Conservation (phyloP, 2,797 vertebrate species). For the Choloepus didactylus region DNA sequence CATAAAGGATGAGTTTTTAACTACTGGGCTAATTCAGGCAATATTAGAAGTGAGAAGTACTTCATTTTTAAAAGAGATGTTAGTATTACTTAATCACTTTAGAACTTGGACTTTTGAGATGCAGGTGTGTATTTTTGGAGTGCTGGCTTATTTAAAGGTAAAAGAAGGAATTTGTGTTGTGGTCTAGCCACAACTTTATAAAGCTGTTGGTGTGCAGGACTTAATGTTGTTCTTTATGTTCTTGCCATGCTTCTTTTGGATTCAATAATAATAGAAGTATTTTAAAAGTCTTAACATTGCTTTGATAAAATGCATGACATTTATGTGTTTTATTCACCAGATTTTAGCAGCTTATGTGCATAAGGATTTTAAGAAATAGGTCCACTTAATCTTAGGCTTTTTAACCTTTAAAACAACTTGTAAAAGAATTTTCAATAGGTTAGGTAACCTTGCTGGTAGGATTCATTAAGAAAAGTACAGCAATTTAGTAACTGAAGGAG, state of each 20-base stretch:
- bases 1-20: constrained; percentile 52
- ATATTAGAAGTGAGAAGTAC: constrained; percentile 38
- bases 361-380: constrained; percentile 64
- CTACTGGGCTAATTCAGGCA: constrained; percentile 54
- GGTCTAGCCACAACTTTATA: constrained; percentile 3
- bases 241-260: constrained; percentile 46
- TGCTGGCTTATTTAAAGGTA: constrained; percentile 61
- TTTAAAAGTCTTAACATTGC: constrained; percentile 59
- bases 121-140: constrained; percentile 38
- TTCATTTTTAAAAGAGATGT: constrained; percentile 68
- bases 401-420: constrained; percentile 57
- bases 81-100: constrained; percentile 59
- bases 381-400: constrained; percentile 30
- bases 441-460: constrained; percentile 59
- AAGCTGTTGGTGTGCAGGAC: constrained; percentile 47
- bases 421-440: constrained; percentile 60
- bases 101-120: constrained; percentile 57
- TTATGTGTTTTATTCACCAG: constrained; percentile 68
- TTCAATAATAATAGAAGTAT: constrained; percentile 63
- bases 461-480: constrained; percentile 54
- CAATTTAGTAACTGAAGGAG: constrained; percentile 65
- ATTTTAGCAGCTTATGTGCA: constrained; percentile 35
- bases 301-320: constrained; percentile 76
- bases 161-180: constrained; percentile 64
- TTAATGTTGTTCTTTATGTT: constrained; percentile 23